Conservation (phyloP, 2,113 vertebrate genomes). For the Nesoenas mayeri region DNA sequence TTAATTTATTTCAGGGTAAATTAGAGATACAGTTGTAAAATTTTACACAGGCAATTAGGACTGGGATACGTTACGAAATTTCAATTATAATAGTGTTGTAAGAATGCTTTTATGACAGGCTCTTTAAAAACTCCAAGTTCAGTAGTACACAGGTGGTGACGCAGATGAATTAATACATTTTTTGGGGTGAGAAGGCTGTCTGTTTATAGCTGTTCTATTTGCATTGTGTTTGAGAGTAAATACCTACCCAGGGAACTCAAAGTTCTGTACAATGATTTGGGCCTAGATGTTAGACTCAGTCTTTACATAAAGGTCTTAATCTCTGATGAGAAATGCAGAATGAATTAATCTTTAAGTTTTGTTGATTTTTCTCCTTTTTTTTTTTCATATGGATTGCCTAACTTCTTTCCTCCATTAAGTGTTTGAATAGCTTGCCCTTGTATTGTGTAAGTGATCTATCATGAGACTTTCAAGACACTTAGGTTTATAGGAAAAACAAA, state of each 20-base stretch:
- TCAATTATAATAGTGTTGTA: not conserved
- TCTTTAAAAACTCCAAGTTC: not conserved
- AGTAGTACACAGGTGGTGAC: not conserved
- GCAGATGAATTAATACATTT: not conserved
- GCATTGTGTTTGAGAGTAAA: not conserved
- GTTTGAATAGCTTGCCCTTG: not conserved
- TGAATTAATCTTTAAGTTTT: not conserved
- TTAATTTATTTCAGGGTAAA: not conserved
- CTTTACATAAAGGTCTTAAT: not conserved
- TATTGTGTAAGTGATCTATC: not conserved
- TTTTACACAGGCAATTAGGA: not conserved
- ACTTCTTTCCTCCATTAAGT: not conserved
- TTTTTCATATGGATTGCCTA: not conserved
- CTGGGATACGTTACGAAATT: not conserved
- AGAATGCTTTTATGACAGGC: not conserved
- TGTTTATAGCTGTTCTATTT: not conserved
- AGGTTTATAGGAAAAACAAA: not conserved
- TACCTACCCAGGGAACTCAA: not conserved
- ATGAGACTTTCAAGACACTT: not conserved
- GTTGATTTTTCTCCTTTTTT: not conserved
- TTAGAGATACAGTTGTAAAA: not conserved
- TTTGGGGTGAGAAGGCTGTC: not conserved
- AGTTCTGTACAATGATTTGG: not conserved
- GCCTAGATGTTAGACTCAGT: not conserved
- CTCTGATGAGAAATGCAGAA: not conserved